These are phyloP conservation scores for Clunio marinus DNA, from an alignment of 2,888 invertebrate species.

Conservation along the genomic window DNA sequence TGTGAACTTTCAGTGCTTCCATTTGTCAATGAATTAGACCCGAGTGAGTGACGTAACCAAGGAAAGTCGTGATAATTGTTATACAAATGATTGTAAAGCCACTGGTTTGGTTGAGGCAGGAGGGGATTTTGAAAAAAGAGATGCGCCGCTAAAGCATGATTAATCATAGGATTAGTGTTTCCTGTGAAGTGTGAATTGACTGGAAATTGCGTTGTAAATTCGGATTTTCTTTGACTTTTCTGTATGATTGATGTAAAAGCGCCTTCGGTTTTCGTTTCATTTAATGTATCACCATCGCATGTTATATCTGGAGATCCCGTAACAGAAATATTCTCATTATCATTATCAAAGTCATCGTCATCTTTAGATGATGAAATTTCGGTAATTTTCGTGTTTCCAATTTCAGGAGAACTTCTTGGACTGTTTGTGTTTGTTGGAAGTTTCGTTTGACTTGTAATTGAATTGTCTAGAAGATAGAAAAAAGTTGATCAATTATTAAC, in stretches of 20 bases:
- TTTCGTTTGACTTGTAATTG: slow-evolving; percentile 25
- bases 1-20: slow-evolving; percentile 40
- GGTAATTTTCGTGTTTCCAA: slow-evolving; percentile 18
- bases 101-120: slow-evolving; percentile 70
- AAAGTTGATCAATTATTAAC: neutral
- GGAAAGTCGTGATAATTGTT: slow-evolving; percentile 63
- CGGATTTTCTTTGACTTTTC: slow-evolving; percentile 43
- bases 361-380: slow-evolving; percentile 36
- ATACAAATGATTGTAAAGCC: slow-evolving; percentile 73
- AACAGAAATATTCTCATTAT: slow-evolving; percentile 50
- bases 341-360: slow-evolving; percentile 51
- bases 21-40: slow-evolving; percentile 15
- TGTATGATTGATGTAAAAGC: slow-evolving; percentile 51
- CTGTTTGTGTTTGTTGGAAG: slow-evolving; percentile 66
- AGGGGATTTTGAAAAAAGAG: slow-evolving; percentile 70
- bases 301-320: slow-evolving; percentile 55
- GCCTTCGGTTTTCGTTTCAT: slow-evolving; percentile 47
- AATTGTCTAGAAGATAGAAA: neutral
- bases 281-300: slow-evolving; percentile 49
- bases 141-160: slow-evolving; percentile 63
- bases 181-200: slow-evolving; percentile 47
- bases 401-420: slow-evolving; percentile 58
- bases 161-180: slow-evolving; percentile 45
- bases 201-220: slow-evolving; percentile 52
- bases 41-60: slow-evolving; percentile 57